A percentile compares a stretch with the other conserved stretches of the same genome.
phyloP scores from a whole-genome alignment of 2,888 invertebrate genomes.

The Drosophila gaucha region DNA sequence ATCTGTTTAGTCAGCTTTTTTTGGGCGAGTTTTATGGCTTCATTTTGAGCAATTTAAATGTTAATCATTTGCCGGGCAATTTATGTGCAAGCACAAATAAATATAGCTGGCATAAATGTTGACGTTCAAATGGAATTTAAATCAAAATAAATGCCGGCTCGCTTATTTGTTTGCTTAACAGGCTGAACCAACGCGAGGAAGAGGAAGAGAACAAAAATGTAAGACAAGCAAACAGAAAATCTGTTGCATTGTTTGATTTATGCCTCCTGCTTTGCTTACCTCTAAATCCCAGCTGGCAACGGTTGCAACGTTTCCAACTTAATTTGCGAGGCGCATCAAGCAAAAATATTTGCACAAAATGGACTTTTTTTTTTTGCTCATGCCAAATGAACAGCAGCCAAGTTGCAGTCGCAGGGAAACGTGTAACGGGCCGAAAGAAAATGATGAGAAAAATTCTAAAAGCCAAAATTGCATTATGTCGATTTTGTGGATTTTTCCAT shows the following conservation, averaged over 20 bases:
- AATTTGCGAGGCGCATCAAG: slow-evolving; percentile 46
- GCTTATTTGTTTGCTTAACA: slow-evolving; percentile 51
- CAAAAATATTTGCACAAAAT: slow-evolving; percentile 54
- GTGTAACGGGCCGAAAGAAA: slow-evolving; percentile 32
- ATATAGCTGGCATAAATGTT: slow-evolving; percentile 20
- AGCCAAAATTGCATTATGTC: slow-evolving; percentile 75
- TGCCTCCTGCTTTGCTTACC: slow-evolving; percentile 51
- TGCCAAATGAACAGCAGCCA: slow-evolving; percentile 42
- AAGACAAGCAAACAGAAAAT: slow-evolving; percentile 42
- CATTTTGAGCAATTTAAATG: slow-evolving; percentile 75
- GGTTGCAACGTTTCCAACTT: slow-evolving; percentile 38
- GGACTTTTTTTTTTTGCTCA: slow-evolving; percentile 1
- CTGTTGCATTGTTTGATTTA: slow-evolving; percentile 64
- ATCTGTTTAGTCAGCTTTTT: slow-evolving; percentile 40
- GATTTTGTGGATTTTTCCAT: slow-evolving; percentile 66
- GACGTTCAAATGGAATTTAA: slow-evolving; percentile 54
- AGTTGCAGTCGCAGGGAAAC: slow-evolving; percentile 12
- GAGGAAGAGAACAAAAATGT: background rate
- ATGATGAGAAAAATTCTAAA: slow-evolving; percentile 52
- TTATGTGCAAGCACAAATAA: slow-evolving; percentile 47
- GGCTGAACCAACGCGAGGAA: slow-evolving; percentile 4
- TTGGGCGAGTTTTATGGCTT: slow-evolving; percentile 48
- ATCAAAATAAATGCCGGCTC: slow-evolving; percentile 58
- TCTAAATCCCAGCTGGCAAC: slow-evolving; percentile 18
- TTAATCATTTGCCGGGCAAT: slow-evolving; percentile 66